Evolutionary conservation across 2,888 invertebrate species (phyloP).

Genomic region (Beris morrisii): DNA sequence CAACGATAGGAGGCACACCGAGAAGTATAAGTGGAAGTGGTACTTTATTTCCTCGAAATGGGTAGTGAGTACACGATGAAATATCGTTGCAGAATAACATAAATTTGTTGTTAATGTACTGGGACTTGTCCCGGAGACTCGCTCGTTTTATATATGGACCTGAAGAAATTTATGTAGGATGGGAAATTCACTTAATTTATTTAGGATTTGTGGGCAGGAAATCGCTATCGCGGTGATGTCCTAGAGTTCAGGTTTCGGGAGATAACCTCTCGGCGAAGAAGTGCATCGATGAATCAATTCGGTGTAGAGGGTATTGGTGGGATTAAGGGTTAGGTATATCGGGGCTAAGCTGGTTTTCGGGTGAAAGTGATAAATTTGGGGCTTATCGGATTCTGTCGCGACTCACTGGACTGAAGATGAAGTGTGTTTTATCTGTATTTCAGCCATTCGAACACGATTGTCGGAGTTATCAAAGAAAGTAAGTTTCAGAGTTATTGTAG

Average conservation of each 20-base stretch:
- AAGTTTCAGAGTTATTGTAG: no score
- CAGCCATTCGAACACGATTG: no score
- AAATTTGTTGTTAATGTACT: constrained; percentile 41
- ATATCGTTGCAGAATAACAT: constrained; percentile 40
- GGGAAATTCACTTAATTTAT: constrained; percentile 40
- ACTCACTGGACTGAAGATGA: no score
- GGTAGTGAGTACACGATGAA: constrained; percentile 35
- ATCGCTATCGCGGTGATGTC: constrained; percentile 28
- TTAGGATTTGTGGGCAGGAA: constrained; percentile 38
- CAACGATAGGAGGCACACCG: not conserved
- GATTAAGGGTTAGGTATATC: no score
- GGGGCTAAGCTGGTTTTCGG: no score
- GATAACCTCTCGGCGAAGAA: constrained; percentile 31
- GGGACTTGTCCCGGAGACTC: constrained; percentile 25
- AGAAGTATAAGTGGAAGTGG: constrained; percentile 35
- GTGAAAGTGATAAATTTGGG: no score
- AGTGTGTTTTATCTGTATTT: no score
- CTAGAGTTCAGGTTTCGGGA: not conserved
- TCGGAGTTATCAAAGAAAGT: no score
- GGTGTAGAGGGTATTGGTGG: no score
- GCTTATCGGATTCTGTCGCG: no score
- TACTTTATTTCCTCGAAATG: constrained; percentile 33
- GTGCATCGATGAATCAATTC: constrained; percentile 34
- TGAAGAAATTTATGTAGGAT: constrained; percentile 35
- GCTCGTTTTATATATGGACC: constrained; percentile 24